Percentiles rank a stretch among this genome's conserved stretches.
phyloP scores from a whole-genome alignment of 2,797 vertebrate species.

The Macropodus opercularis region DNA sequence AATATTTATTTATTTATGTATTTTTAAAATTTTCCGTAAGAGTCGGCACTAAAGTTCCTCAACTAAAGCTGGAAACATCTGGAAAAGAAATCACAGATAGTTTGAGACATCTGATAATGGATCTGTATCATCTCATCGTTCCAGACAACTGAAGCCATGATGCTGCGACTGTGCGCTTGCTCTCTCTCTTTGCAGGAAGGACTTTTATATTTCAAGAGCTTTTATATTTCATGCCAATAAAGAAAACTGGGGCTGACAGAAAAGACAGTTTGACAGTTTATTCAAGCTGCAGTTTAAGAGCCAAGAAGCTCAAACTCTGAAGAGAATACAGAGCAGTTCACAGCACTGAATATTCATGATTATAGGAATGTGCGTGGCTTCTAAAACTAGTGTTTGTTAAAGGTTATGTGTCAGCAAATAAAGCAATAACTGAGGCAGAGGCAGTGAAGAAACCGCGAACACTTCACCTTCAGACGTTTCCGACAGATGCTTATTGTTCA shows the following conservation, averaged over 20 bases:
- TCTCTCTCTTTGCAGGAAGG: slow-evolving; percentile 21
- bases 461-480: slow-evolving; percentile 45
- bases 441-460: slow-evolving; percentile 34
- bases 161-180: background rate
- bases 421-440: slow-evolving; percentile 21
- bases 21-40: too few relatives aligned
- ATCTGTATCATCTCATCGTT: background rate
- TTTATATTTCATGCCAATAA: slow-evolving; percentile 65
- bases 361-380: slow-evolving; percentile 14
- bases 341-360: slow-evolving; percentile 60
- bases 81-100: background rate
- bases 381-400: slow-evolving; percentile 40
- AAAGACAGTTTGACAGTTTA: slow-evolving; percentile 70
- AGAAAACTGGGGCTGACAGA: slow-evolving; percentile 53
- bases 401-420: slow-evolving; percentile 54
- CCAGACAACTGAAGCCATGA: slow-evolving; percentile 23
- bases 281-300: slow-evolving; percentile 64
- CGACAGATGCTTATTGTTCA: slow-evolving; percentile 39
- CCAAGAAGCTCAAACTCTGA: slow-evolving; percentile 41
- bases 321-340: slow-evolving; percentile 53
- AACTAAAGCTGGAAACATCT: background rate
- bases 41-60: background rate
- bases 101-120: slow-evolving; percentile 3
- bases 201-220: slow-evolving; percentile 59
- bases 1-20: background rate